Evolutionary conservation across 1,140 invertebrate species (phyloP), one percentile per base, ranked within the genome.

Genomic region (Anastrepha obliqua): DNA sequence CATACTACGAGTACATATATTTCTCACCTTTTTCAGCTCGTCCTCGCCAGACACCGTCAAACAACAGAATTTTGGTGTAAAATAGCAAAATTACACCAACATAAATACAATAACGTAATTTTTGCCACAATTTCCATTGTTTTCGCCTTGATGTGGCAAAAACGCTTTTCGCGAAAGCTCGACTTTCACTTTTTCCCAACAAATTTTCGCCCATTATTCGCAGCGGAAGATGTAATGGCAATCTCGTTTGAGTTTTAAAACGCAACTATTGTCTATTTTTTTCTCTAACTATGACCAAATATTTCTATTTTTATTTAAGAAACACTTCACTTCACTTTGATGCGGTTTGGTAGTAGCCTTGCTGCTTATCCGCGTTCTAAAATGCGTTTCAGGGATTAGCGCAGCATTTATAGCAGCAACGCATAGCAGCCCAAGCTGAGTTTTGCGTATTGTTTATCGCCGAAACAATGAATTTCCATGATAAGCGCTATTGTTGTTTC

Each of bases 11-110:
- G 15, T 62, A 62, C 15, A 17, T 62, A 62, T 7, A 29, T 7
- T n/a, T 11, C 47, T 81, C 74, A 55, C 47, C 47, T 51, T 81
- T 81, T n/a, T 81, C 17, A 17, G 2, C 47, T 29, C 47, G 15
- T 58, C 17, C n/a, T 6, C 70, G 39, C 70, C 39, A 74, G 70
- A 6, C 70, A 6, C 15, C 51, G 6, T 55, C 74, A 55, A 55
- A 81, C 47, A 42, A 81, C 20, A 81, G 17, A 58, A 5, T 55
- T 62, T 86, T 86, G 0, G 7, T 17, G 29, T 62, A 86, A 86
- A 86, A 86, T n/a, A 86, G 62, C 7, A 86, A 62, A 62, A 86
- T 86, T 44, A 86, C 29, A 62, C 58, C 60, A 86, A 86, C 42
- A 86, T 17, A 86, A 62, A 86, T 62, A 17, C 13, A 62, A 86